Base-by-base conservation (phyloP, 2,113 vertebrate genomes). In the Pseudorasbora parva region DNA sequence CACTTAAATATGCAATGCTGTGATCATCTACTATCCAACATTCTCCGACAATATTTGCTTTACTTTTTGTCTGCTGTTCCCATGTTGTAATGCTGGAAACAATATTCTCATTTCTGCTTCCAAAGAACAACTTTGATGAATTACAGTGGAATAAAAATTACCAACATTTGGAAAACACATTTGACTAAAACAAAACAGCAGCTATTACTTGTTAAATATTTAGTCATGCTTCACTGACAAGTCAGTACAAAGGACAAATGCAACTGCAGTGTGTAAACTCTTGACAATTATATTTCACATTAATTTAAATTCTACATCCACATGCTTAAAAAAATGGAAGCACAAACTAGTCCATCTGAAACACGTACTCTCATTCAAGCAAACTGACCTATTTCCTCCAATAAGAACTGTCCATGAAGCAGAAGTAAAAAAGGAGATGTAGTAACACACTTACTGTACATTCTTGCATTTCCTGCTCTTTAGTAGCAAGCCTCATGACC, bases 401-500 rank as follows among this genome's bases (percentile, higher is more conserved):
- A 23, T 37, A n/a, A 47, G 7, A 45, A 33, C 56, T 47, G 33
- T 19, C 1, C 19, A 2, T 3, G 49, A 84, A 49, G 57, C 37
- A 59, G 19, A 30, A 66, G 54, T 60, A 12, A 19, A 33, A 47
- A 15, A 9, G n/a, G n/a, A n/a, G 2, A 11, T 5, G 25, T 25
- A 11, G n/a, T 60, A 3, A 37, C 73, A 92, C 84, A 97, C 98
- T 93, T 93, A 99, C 98, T 91, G 98, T 99, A 94, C 98, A 99
- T 93, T 99, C 98, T 87, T 99, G 98, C 98, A 99, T 99, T 90
- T 99, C 98, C 91, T 99, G 98, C 74, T 99, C 98, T 93, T 99
- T 99, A 82, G 98, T 99, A 91, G 98, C 98, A 85, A 99, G 95
- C 78, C 98, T 93, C 98, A 99, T 99, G 84, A 99, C 97, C 90